Conservation (phyloP, 2,797 vertebrate genomes). For the Sebastes itinus region DNA sequence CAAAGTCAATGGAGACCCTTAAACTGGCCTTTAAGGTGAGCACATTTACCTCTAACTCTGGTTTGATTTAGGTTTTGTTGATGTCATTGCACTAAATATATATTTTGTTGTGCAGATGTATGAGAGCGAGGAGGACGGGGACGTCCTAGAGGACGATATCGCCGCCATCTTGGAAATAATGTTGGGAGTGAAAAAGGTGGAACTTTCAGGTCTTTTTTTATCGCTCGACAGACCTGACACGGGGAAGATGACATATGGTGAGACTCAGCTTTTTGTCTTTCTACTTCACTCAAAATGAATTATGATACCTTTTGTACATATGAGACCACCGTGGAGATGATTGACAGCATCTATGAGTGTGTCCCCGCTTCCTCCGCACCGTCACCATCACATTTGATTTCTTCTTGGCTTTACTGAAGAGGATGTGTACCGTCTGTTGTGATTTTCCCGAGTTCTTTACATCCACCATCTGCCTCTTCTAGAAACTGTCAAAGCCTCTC, state of each 20-base stretch:
- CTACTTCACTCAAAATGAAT: neutral
- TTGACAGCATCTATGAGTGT: slow-evolving; percentile 26
- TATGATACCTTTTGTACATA: neutral
- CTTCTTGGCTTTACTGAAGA: slow-evolving; percentile 24
- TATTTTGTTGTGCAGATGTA: slow-evolving; percentile 83
- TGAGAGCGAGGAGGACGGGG: slow-evolving; percentile 78
- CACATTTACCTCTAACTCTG: neutral
- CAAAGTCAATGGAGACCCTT: slow-evolving; percentile 89
- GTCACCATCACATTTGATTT: slow-evolving; percentile 25
- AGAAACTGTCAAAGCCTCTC: slow-evolving; percentile 23
- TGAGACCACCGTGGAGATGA: slow-evolving; percentile 12
- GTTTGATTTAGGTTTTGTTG: fast-evolving
- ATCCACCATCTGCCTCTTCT: slow-evolving; percentile 36
- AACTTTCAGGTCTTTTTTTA: slow-evolving; percentile 82
- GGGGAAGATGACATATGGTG: slow-evolving; percentile 87
- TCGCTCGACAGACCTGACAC: slow-evolving; percentile 77
- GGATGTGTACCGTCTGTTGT: slow-evolving; percentile 30
- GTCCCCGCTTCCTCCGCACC: neutral
- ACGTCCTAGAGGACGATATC: slow-evolving; percentile 82
- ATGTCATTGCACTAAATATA: neutral
- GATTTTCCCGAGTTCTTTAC: slow-evolving; percentile 14
- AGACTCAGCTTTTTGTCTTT: slow-evolving; percentile 33
- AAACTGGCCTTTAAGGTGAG: slow-evolving; percentile 89
- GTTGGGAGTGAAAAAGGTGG: slow-evolving; percentile 87
- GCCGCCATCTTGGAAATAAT: slow-evolving; percentile 87